Evolutionary conservation across 2,888 invertebrate genomes (phyloP), one percentile per base, ranked within the genome.

Genomic region (Cerastis leucographa): DNA sequence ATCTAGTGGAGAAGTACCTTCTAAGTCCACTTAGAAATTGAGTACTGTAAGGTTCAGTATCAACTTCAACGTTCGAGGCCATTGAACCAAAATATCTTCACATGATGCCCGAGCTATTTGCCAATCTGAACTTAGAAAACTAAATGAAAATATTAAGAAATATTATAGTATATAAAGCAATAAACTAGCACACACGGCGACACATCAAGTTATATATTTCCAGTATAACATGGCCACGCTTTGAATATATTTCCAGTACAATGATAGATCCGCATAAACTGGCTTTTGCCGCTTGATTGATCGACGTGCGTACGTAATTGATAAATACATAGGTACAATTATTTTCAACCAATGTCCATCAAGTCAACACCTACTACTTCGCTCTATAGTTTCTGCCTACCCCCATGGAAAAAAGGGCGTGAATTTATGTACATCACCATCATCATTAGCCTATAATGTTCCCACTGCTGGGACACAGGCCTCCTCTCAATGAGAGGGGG

Each of bases 1-100:
- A 46, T 65, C 17, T 44, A 65, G 51, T 83, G 51, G 9, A 82
- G 77, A 65, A 82, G 71, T 71, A 64, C 25, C 25, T 46, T 64
- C 40, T 22, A 59, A 68, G 67, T 82, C 42, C 49, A 56, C 67
- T 82, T 59, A 49, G 19, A 40, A n/a, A 29, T 51, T 54, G n/a
- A 46, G 59, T 67, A 44, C n/a, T 14, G 14, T 25, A 8, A 56
- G 12, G 9, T 35, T 59, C 2, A 14, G 14, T 12, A 25, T 35
- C 8, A 70, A 25, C 14, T 56, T 56, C 9, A 11, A 44, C 2
- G 19, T 40, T 22, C 1, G 17, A 42, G n/a, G 29, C 2, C 9
- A 17, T 35, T 64, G 40, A 51, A 46, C 25, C 56, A 11, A 64
- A 80, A 73, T 44, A 74, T 9, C 19, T 74, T 74, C n/a, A 54